Base-by-base conservation (phyloP, 1,140 invertebrate genomes). In the Eumaeus atala region DNA sequence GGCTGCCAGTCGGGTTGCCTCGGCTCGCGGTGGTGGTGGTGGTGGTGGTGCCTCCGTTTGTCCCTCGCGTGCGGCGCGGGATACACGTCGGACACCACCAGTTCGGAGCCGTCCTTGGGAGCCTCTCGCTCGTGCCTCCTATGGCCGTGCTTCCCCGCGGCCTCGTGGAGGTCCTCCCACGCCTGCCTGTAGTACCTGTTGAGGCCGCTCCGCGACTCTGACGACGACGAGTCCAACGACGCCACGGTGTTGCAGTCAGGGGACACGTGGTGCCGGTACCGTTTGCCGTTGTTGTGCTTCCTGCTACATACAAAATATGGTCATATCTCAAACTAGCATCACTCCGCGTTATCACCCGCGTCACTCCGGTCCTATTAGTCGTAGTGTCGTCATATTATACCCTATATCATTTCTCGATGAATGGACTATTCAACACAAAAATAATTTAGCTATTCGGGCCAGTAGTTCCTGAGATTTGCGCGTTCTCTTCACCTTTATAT, bases 111-210 rank as follows among this genome's bases (percentile, higher is more conserved):
- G 62, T 95, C 94, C 36, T 93, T 91, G 66, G 94, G 92, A 4
- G 92, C 92, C 55, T 87, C 80, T 44, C 80, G 64, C 33, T 83
- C 84, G 53, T 76, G 77, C 42, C 78, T 56, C 49, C 77, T 68
- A 54, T 77, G 75, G 38, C 62, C 67, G 38, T 81, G 77, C 48
- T 91, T 91, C 44, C 90, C 90, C 9, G 93, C 90, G 11, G 93
- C 93, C 82, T 96, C 94, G 73, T 96, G 95, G 4, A 97, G 89
- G 77, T 97, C 96, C 71, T 96, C 95, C 96, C 96, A 97, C 4
- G 95, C 95, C 77, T 95, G 93, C 12, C 95, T 90, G 84, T 97
- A 97, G 69, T 89, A 92, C 65, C 95, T 91, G 78, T 96, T 96
- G 51, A 97, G 88, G 35, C 95, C 92, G 66, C 91, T 91, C 40